Conservation (phyloP, 2,888 invertebrate species). For the Thalpophila matura region DNA sequence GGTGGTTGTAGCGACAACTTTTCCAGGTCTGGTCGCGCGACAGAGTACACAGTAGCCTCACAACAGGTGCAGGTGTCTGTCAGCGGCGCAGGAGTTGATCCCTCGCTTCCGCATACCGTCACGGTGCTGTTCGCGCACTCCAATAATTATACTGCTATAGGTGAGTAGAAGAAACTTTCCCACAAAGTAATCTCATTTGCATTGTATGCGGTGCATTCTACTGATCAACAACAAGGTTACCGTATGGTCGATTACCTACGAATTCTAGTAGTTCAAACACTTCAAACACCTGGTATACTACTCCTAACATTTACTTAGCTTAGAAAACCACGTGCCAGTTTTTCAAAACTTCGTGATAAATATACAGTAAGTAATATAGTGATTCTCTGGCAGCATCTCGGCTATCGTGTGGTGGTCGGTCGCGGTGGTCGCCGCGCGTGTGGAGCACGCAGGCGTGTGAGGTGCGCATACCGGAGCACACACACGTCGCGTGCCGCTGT, state of each 20-base stretch:
- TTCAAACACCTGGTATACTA: no score
- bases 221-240: no score
- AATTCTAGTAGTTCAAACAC: no score
- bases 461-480: constrained; percentile 80
- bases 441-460: constrained; percentile 85
- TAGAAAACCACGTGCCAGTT: no score
- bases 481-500: constrained; percentile 82
- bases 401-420: constrained; percentile 82
- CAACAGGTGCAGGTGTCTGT: constrained; percentile 84
- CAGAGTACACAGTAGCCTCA: constrained; percentile 92
- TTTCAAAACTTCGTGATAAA: no score
- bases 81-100: constrained; percentile 76
- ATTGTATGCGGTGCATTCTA: no score
- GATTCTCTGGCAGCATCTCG: constrained; percentile 84
- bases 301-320: no score
- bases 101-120: constrained; percentile 79
- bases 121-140: constrained; percentile 81
- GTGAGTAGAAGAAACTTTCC: constrained; percentile 70
- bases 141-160: constrained; percentile 83
- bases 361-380: no score
- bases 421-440: constrained; percentile 83
- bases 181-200: no score
- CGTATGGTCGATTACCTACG: no score
- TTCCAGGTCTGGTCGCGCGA: constrained; percentile 92
- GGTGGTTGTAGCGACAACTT: constrained; percentile 74